Base-by-base conservation (phyloP, 2,888 invertebrate species). In the Stomorhina lunata region DNA sequence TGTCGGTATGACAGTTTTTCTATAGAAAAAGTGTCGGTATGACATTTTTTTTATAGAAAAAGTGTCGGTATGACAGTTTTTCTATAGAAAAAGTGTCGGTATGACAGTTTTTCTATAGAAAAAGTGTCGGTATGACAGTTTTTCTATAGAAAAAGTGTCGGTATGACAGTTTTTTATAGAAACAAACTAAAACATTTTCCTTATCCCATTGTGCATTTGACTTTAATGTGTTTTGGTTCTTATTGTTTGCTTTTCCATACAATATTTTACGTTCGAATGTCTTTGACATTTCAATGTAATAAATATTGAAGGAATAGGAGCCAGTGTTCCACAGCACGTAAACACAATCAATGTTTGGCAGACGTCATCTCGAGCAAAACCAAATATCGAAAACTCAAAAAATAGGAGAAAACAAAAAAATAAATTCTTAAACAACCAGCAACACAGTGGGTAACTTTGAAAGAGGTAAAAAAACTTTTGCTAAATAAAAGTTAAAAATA, bases 361-460 rank as follows among this genome's bases (percentile, higher is more conserved):
- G 25, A 59, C 55, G 40, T 55, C 48, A 48, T 15, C n/a, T n/a
- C 17, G 10, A 63, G 40, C 61, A 63, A 40, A 17, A 22, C 15
- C 27, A 40, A 43, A 63, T 25, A 63, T 43, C 40, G 17, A 63
- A 63, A 10, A n/a, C n/a, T n/a, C n/a, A 12, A 63, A 17, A 32
- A 43, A 17, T 43, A 5, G 1, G n/a, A n/a, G n/a, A 7, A 6
- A 63, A 22, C 27, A 40, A 20, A 61, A 25, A n/a, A n/a, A n/a
- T n/a, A n/a, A n/a, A n/a, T n/a, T n/a, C n/a, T n/a, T n/a, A n/a
- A 32, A 0, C 17, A 61, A 61, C 22, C 22, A 63, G 4, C 25
- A 43, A 29, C 17, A 63, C 63, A 63, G 63, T 45, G 17, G 45
- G 50, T 10, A 37, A 66, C 66, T 50, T 59, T 59, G 20, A 34